phyloP scores from a whole-genome alignment of 2,113 vertebrate genomes.

The Riparia riparia region DNA sequence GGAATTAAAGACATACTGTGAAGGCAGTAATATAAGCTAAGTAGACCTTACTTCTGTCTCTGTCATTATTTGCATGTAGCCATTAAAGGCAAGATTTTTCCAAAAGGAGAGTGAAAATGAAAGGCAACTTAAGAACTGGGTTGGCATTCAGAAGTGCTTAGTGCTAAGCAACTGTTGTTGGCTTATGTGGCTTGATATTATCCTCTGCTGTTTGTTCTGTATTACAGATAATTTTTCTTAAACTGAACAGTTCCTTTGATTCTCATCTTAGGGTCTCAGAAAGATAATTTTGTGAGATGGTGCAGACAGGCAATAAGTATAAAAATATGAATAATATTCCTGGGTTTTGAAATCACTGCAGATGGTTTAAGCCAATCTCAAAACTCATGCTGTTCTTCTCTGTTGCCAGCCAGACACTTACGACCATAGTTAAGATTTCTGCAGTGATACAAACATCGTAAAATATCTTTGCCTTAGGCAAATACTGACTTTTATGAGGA shows the following conservation, averaged over 20 bases:
- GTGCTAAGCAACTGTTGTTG: background rate
- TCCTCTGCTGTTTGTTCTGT: background rate
- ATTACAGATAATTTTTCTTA: background rate
- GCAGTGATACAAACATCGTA: background rate
- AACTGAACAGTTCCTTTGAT: background rate
- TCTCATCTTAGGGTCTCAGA: background rate
- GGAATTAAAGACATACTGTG: background rate
- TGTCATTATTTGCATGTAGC: background rate
- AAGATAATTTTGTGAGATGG: background rate
- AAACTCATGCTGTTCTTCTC: background rate
- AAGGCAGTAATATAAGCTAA: background rate
- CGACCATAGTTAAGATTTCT: background rate
- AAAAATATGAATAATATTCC: background rate
- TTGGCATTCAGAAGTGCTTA: background rate
- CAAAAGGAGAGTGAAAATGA: background rate
- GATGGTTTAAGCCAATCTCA: background rate
- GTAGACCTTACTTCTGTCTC: background rate
- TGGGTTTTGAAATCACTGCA: background rate
- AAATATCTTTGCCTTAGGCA: background rate
- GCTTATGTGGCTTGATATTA: background rate
- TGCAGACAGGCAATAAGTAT: background rate
- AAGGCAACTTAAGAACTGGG: background rate
- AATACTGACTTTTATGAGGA: background rate
- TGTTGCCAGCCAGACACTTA: background rate
- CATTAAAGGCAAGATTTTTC: background rate